Conservation (phyloP, 1,140 invertebrate species). For the Ooceraea biroi region DNA sequence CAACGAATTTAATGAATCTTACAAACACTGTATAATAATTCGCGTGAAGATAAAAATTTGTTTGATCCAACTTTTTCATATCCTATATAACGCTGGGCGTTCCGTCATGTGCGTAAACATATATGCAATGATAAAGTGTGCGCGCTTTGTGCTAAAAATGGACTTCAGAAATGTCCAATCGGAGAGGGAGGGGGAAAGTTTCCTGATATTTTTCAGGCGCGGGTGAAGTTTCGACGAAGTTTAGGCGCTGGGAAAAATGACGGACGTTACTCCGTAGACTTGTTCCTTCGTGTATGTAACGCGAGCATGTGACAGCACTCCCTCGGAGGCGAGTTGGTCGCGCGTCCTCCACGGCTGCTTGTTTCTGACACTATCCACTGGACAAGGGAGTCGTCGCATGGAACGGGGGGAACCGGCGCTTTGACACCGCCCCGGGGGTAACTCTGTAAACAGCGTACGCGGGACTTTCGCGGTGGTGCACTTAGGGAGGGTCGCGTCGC, state of each 20-base stretch:
- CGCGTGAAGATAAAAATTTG: too few relatives aligned
- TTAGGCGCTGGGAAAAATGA: slow-evolving; percentile 6
- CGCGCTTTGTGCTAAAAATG: not conserved
- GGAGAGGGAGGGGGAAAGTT: slow-evolving; percentile 16
- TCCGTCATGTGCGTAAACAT: not conserved
- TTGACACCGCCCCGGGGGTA: slow-evolving; percentile 69
- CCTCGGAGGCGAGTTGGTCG: slow-evolving; percentile 26
- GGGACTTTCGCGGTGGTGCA: slow-evolving; percentile 72
- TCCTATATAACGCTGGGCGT: too few relatives aligned
- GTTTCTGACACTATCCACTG: slow-evolving; percentile 58
- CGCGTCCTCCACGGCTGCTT: slow-evolving; percentile 49
- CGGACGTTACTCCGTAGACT: slow-evolving; percentile 32
- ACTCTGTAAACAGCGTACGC: slow-evolving; percentile 71
- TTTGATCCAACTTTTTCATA: too few relatives aligned
- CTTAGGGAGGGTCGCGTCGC: slow-evolving; percentile 63
- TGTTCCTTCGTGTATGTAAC: not conserved
- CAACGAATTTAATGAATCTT: too few relatives aligned
- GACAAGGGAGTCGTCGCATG: slow-evolving; percentile 47
- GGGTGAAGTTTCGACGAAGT: slow-evolving; percentile 11
- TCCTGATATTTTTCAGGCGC: slow-evolving; percentile 43
- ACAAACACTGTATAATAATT: too few relatives aligned
- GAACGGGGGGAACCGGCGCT: slow-evolving; percentile 58
- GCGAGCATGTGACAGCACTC: slow-evolving; percentile 43
- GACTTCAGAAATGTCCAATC: slow-evolving; percentile 32
- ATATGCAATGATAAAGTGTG: not conserved